Conservation (phyloP, 2,113 vertebrate species). For the Lagopus leucura region DNA sequence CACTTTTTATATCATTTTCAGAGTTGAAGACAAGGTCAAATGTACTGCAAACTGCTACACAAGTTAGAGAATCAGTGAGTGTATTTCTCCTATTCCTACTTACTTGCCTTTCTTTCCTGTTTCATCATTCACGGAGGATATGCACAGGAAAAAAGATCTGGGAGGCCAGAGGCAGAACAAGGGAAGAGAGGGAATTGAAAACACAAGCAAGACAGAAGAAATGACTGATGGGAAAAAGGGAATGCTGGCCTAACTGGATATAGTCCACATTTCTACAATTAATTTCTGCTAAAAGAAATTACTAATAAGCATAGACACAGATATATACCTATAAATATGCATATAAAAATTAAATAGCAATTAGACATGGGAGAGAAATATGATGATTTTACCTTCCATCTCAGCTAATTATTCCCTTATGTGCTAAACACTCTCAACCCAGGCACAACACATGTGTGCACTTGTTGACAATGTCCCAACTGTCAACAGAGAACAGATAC, state of each 20-base stretch:
- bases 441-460: conserved; percentile 28
- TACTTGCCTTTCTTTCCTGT: conserved; percentile 10
- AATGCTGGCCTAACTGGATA: not conserved
- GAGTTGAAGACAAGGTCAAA: conserved; percentile 59
- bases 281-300: not conserved
- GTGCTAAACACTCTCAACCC: not conserved
- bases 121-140: not conserved
- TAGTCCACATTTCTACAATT: conserved; percentile 9
- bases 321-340: not conserved
- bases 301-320: not conserved
- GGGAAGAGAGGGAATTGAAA: not conserved
- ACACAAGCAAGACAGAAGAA: not conserved
- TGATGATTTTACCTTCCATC: conserved; percentile 24
- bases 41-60: not conserved
- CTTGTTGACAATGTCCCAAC: conserved; percentile 50
- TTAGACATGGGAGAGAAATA: conserved; percentile 24
- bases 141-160: not conserved
- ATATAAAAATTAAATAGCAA: conserved; percentile 34
- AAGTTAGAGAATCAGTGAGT: conserved; percentile 38
- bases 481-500: not conserved
- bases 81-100: not conserved
- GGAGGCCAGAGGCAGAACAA: conserved; percentile 2
- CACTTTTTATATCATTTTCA: not conserved
- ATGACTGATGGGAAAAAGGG: conserved; percentile 1
- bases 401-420: conserved; percentile 59